A percentile compares a stretch with the other conserved stretches of the same genome.
phyloP scores from a whole-genome alignment of 2,888 invertebrate genomes.

The Polylopha cassiicola region DNA sequence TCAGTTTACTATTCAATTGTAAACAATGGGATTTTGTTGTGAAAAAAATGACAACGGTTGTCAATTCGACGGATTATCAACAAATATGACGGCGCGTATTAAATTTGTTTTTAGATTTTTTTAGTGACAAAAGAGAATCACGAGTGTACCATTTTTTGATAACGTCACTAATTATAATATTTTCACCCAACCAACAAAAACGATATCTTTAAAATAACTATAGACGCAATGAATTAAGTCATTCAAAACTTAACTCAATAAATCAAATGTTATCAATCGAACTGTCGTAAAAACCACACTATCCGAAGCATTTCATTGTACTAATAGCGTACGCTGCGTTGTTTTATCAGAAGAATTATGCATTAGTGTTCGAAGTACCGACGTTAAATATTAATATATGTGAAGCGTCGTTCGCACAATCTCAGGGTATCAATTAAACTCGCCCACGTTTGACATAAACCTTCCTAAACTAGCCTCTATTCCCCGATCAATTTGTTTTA shows the following conservation, averaged over 20 bases:
- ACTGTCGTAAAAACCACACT: slow-evolving; percentile 9
- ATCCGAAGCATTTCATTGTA: slow-evolving; percentile 27
- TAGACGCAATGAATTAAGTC: slow-evolving; percentile 17
- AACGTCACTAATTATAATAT: too few relatives aligned
- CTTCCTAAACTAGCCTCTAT: slow-evolving; percentile 49
- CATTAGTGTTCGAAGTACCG: slow-evolving; percentile 46
- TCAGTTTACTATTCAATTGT: too few relatives aligned
- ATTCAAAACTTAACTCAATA: slow-evolving; percentile 2
- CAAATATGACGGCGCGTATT: too few relatives aligned
- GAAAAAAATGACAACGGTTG: too few relatives aligned
- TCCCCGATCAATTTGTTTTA: slow-evolving; percentile 71
- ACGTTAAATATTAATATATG: slow-evolving; percentile 62
- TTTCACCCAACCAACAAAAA: too few relatives aligned
- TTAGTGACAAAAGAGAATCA: too few relatives aligned
- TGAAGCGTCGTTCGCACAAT: slow-evolving; percentile 57
- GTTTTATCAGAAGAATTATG: slow-evolving; percentile 48
- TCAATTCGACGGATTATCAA: too few relatives aligned
- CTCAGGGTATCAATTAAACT: slow-evolving; percentile 62
- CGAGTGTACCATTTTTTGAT: too few relatives aligned
- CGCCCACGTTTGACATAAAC: slow-evolving; percentile 63
- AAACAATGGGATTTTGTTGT: too few relatives aligned
- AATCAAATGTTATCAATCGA: slow-evolving; percentile 14
- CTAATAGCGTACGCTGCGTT: slow-evolving; percentile 27
- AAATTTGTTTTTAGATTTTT: too few relatives aligned
- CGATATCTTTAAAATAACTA: too few relatives aligned